Evolutionary conservation across 2,113 vertebrate species (phyloP).

Genomic region (Callionymus lyra): DNA sequence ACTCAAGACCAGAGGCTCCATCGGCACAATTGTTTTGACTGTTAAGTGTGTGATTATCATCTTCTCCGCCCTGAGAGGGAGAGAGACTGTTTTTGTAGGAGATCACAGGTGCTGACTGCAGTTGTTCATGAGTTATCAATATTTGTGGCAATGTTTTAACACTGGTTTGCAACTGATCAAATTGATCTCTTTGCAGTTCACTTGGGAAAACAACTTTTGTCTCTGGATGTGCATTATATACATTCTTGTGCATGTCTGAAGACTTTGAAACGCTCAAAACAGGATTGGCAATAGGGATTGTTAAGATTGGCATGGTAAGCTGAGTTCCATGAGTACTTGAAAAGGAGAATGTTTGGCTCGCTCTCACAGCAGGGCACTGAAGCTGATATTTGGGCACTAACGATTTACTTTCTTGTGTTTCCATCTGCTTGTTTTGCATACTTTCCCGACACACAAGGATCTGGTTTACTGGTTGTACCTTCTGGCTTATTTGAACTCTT

Average conservation of each 20-base stretch:
- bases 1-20: conserved; percentile 53
- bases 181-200: conserved; percentile 61
- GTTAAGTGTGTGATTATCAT: conserved; percentile 50
- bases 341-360: conserved; percentile 67
- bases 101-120: conserved; percentile 48
- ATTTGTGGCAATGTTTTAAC: conserved; percentile 79
- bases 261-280: conserved; percentile 53
- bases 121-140: conserved; percentile 85
- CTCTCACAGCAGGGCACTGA: conserved; percentile 66
- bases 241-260: conserved; percentile 60
- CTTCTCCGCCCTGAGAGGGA: conserved; percentile 53
- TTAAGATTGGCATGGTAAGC: conserved; percentile 60
- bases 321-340: conserved; percentile 60
- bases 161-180: conserved; percentile 67
- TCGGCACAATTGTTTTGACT: conserved; percentile 34
- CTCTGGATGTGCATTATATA: conserved; percentile 56
- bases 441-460: conserved; percentile 55
- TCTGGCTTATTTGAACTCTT: conserved; percentile 59
- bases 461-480: conserved; percentile 43
- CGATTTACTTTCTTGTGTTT: conserved; percentile 46
- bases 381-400: conserved; percentile 93
- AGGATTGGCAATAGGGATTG: conserved; percentile 59
- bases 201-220: conserved; percentile 65
- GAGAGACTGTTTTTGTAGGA: conserved; percentile 59
- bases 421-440: conserved; percentile 39